Base-by-base conservation (phyloP, 1,140 invertebrate genomes). In the Panonychus citri region DNA sequence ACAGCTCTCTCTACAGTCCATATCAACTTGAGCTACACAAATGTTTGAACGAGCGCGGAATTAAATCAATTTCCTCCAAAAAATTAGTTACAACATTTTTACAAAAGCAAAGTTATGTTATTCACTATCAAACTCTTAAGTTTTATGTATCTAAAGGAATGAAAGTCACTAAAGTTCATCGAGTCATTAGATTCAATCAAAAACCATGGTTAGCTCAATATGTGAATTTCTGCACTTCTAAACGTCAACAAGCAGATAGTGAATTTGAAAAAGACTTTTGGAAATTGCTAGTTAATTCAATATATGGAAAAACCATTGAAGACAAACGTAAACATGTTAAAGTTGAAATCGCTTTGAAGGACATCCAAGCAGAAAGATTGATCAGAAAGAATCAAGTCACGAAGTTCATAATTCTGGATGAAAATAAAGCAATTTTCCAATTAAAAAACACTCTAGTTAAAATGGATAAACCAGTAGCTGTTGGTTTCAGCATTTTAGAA, bases 221-320 rank as follows among this genome's bases (percentile, higher is more conserved):
- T 58, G 69, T 71, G 54, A 65, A 69, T 42, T 58, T 66, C 26
- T 74, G 73, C 65, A 74, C 68, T 30, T 55, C 63, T 43, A 56
- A 58, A 26, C 55, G 61, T 54, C 57, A 53, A 59, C 42, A 61
- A 57, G 61, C 62, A 46, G 62, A 54, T 17, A 64, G 60, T 59
- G 58, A 62, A 49, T 66, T 66, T 60, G 61, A 67, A 57, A 63
- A 63, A 62, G 59, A 66, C 57, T 66, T 67, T 21, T 65, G 59
- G 52, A 67, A 67, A 57, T 57, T 74, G 55, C 66, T 73, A 57
- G 71, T 71, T 59, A 74, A 74, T 63, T 61, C 66, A 3, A 62
- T 71, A 13, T 74, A 69, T 64, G 72, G 70, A 2, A 73, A 72
- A 66, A 69, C 68, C 1, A 72, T 72, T 64, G 71, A 74, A 65